Base-by-base conservation (phyloP, 2,888 invertebrate species). In the Eupithecia exiguata region DNA sequence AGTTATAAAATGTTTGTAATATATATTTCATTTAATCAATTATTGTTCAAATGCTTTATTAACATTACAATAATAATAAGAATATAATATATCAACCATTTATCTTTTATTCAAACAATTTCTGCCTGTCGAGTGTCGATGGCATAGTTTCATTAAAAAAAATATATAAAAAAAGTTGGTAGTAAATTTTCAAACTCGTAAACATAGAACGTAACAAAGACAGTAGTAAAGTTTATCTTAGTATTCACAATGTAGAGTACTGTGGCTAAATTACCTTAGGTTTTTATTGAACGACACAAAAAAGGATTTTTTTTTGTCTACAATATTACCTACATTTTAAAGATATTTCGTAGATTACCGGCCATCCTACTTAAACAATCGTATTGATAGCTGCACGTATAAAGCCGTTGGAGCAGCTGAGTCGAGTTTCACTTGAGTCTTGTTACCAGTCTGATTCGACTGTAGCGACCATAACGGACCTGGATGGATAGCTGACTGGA, bases 311-410 rank as follows among this genome's bases (percentile, higher is more conserved):
- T 30, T 25, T 30, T 35, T 5, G 49, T 16, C 5, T 62, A 21
- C 21, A 21, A 53, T 30, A 61, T 30, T 16, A 30, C 53, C 53
- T 53, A 61, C 61, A 5, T 21, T 30, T 18, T 30, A 62, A 35
- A 62, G 62, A 62, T 66, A 66, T 66, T 43, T 66, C n/a, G 70
- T 77, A 84, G 84, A 84, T 84, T 82, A 86, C 75, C 79, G 77
- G 70, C 75, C 72, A 82, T 81, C 75, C 77, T 76, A 66, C 80
- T 80, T 79, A 78, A 77, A 76, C 82, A 61, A 58, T 61, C 74
- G 30, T 53, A 36, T 49, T 58, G 85, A 85, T 87, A 86, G 82
- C 82, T 81, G 82, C 83, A 85, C 82, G 82, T 89, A 90, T 90
- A 90, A 88, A 90, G 85, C 79, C 81, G 73, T 77, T 78, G 81